Evolutionary conservation across 2,113 vertebrate genomes (phyloP), one percentile per base, ranked within the genome.

Genomic region (Ovibos moschatus): DNA sequence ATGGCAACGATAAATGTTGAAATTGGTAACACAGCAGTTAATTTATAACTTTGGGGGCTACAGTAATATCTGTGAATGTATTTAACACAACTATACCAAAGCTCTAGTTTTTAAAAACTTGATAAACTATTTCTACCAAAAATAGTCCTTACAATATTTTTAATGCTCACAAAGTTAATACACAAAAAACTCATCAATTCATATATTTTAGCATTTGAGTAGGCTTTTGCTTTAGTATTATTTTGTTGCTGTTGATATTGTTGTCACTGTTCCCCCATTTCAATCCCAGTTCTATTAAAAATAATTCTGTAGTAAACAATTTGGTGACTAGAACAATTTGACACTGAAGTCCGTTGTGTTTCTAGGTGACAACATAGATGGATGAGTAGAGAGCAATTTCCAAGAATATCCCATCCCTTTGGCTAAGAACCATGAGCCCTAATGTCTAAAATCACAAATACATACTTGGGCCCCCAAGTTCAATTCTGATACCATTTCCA

Each of bases 391-490:
- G 13, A 92, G 51, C 25, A 40, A 62, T 40, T 50, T 50, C 57
- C 83, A 94, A 62, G 71, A 95, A 50, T 81, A 74, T 74, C 19
- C 21, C 36, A 87, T 62, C 21, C 45, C n/a, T 87, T 64, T 81
- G 23, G 57, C 17, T n/a, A 96, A 96, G 33, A 89, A 53, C 11
- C 50, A 94, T 40, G 60, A 71, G 36, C 19, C 28, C 50, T 50
- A n/a, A 87, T 67, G 40, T 83, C 71, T 96, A 93, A 27, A 93
- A 90, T 60, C 67, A 93, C 28, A 76, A 88, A 96, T 91, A 88
- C 11, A 58, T 7, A 85, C 51, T 91, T 3, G 21, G 57, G 36
- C 25, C 53, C 64, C 88, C 17, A 89, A 74, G 36, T 82, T 90
- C 23, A 74, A 74, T 79, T 92, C 36, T 90, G 55, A 85, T 86